Evolutionary conservation across 2,797 vertebrate genomes (phyloP).

Genomic region (Myiothlypis coronata): DNA sequence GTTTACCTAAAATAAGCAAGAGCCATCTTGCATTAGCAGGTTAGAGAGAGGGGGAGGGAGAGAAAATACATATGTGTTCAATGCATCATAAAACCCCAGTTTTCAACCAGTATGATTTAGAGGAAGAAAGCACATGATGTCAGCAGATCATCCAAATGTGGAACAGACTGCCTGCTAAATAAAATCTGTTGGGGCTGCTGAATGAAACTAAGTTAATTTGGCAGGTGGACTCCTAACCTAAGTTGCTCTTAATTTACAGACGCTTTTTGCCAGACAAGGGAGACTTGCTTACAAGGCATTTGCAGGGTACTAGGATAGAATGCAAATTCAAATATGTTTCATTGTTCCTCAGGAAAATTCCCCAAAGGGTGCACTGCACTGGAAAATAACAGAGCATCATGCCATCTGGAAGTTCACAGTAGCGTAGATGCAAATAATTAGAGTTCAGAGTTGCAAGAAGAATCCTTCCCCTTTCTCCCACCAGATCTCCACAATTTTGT

Average conservation of each 20-base stretch:
- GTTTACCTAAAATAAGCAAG: neutral
- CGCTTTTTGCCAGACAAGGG: neutral
- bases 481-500: neutral
- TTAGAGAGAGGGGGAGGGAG: neutral
- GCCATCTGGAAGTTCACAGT: conserved; percentile 33
- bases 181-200: conserved; percentile 17
- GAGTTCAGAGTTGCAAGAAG: neutral
- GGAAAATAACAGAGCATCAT: neutral
- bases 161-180: conserved; percentile 39
- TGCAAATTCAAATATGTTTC: conserved; percentile 5
- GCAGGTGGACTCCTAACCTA: conserved; percentile 39
- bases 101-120: neutral
- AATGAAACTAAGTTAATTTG: conserved; percentile 30
- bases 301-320: neutral
- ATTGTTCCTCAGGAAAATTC: neutral
- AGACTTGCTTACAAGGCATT: conserved; percentile 31
- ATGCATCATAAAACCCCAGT: neutral
- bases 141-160: neutral
- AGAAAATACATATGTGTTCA: neutral
- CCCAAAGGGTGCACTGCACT: neutral
- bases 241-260: conserved; percentile 14
- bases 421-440: conserved; percentile 14
- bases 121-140: neutral
- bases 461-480: neutral
- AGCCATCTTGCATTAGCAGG: neutral